Conservation (phyloP, 1,140 invertebrate genomes). For the Apis mellifera region DNA sequence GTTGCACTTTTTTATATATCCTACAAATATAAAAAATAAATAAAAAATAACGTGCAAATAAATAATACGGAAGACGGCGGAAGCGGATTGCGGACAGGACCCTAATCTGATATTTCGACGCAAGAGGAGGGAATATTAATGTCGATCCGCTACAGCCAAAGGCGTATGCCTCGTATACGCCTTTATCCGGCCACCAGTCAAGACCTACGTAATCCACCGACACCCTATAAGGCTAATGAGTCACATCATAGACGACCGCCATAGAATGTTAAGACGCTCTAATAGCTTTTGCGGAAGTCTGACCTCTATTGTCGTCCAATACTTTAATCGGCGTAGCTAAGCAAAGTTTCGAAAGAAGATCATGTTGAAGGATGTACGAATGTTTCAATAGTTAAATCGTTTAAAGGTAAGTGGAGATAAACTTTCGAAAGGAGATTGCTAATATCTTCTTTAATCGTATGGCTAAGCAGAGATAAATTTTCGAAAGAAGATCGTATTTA, state of each 20-base stretch:
- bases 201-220: slow-evolving; percentile 54
- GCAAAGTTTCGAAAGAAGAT: no score
- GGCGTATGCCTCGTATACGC: slow-evolving; percentile 46
- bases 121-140: slow-evolving; percentile 64
- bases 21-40: no score
- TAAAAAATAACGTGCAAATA: no score
- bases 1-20: slow-evolving; percentile 38
- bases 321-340: not conserved
- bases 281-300: not conserved
- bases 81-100: slow-evolving; percentile 15
- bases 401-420: no score
- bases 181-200: slow-evolving; percentile 58
- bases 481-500: not conserved
- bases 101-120: slow-evolving; percentile 63
- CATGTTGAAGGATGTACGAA: no score
- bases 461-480: not conserved
- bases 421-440: no score
- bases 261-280: slow-evolving; percentile 30
- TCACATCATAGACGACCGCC: slow-evolving; percentile 38
- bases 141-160: slow-evolving; percentile 53
- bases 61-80: slow-evolving; percentile 51
- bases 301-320: no score
- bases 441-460: no score
- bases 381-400: no score
- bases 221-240: slow-evolving; percentile 68